These are phyloP conservation scores for Xiphophorus birchmanni DNA, from an alignment of 2,797 vertebrate genomes.

Conservation along the genomic window DNA sequence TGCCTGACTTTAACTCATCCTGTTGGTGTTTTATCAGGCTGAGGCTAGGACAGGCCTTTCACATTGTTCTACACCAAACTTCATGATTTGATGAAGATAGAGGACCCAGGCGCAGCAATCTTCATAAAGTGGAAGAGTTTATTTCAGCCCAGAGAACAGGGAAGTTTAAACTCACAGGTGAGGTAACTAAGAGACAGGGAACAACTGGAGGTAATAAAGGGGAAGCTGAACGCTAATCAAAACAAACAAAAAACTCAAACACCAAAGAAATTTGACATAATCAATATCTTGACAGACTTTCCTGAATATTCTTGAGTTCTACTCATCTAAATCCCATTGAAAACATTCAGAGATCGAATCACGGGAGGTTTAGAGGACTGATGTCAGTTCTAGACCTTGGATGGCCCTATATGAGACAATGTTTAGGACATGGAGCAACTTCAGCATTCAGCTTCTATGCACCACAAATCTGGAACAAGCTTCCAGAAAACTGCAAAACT, in stretches of 20 bases:
- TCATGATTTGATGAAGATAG: too few species aligned
- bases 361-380: background rate
- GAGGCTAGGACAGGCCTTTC: background rate
- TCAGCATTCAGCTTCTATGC: background rate
- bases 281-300: background rate
- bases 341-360: background rate
- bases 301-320: background rate
- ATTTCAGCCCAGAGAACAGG: too few species aligned
- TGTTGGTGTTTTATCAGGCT: background rate
- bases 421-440: background rate
- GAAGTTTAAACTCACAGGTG: too few species aligned
- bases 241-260: too few species aligned
- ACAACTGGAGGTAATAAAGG: too few species aligned
- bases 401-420: background rate
- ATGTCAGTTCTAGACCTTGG: background rate
- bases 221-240: too few species aligned
- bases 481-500: too few species aligned
- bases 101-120: too few species aligned
- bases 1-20: background rate
- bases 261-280: background rate
- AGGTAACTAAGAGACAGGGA: too few species aligned
- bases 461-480: too few species aligned
- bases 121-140: too few species aligned
- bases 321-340: background rate
- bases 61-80: background rate